Conservation (phyloP, 2,797 vertebrate genomes). For the Takifugu rubripes region DNA sequence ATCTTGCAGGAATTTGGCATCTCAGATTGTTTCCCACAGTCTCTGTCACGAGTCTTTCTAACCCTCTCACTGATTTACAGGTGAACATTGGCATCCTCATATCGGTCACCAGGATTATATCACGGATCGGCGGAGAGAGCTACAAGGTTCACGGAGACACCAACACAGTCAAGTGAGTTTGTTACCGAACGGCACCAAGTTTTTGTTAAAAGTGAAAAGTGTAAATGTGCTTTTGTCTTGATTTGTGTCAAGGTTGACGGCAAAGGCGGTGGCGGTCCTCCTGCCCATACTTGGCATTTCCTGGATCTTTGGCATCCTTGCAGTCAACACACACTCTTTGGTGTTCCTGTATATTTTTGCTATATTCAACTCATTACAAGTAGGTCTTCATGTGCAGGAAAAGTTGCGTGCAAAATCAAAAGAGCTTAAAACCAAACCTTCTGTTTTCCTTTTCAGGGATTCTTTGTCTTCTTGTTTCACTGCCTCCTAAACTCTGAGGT, state of each 20-base stretch:
- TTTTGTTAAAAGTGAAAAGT: not conserved
- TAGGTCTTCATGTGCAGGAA: slow-evolving; percentile 44
- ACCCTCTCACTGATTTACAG: slow-evolving; percentile 57
- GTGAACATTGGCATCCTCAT: slow-evolving; percentile 92
- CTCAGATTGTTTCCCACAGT: not conserved
- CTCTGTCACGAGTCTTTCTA: not conserved
- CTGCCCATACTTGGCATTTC: slow-evolving; percentile 94
- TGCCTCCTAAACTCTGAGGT: slow-evolving; percentile 99
- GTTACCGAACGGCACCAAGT: not conserved
- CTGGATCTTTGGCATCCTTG: slow-evolving; percentile 94
- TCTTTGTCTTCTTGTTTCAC: slow-evolving; percentile 98
- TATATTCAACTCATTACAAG: slow-evolving; percentile 92
- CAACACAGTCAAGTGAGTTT: slow-evolving; percentile 89
- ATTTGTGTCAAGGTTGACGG: slow-evolving; percentile 80
- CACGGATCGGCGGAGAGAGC: slow-evolving; percentile 92
- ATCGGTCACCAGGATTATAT: slow-evolving; percentile 94
- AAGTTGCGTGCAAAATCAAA: not conserved
- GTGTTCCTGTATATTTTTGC: slow-evolving; percentile 95
- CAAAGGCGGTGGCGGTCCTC: slow-evolving; percentile 92
- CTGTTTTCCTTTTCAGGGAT: slow-evolving; percentile 77
- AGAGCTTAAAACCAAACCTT: slow-evolving; percentile 1
- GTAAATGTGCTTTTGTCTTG: slow-evolving; percentile 2
- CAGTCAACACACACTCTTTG: slow-evolving; percentile 83
- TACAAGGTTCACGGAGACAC: slow-evolving; percentile 91
- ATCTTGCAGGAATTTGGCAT: slow-evolving; percentile 1